phyloP scores from a whole-genome alignment of 2,888 invertebrate species.

The Platycheirus rosarum region DNA sequence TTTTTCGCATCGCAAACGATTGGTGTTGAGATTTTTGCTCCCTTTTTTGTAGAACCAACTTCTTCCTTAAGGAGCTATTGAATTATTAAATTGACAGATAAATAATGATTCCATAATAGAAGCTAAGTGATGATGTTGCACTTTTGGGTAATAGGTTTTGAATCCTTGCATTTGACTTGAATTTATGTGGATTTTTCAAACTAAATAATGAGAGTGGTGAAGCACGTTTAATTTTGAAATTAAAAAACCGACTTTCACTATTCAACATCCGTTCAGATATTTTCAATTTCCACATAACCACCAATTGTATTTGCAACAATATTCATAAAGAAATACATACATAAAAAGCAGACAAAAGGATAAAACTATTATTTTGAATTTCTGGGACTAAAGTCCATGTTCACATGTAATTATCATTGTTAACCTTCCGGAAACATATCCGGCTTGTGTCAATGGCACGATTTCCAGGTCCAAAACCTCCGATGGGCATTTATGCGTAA shows the following conservation, averaged over 20 bases:
- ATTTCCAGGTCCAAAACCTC: slow-evolving; percentile 21
- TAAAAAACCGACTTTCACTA: background rate
- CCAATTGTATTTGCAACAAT: slow-evolving; percentile 1
- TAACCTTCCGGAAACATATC: slow-evolving; percentile 52
- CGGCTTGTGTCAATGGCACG: slow-evolving; percentile 25
- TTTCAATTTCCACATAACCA: too few species aligned
- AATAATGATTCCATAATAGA: slow-evolving; percentile 4
- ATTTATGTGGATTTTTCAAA: too few species aligned
- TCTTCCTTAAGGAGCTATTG: slow-evolving; percentile 12
- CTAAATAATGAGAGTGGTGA: too few species aligned
- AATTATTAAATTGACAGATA: slow-evolving; percentile 21
- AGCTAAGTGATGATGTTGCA: background rate
- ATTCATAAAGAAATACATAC: slow-evolving; percentile 8
- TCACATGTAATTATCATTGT: slow-evolving; percentile 47
- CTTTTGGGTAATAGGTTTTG: background rate
- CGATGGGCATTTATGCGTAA: slow-evolving; percentile 40
- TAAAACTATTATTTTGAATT: slow-evolving; percentile 5
- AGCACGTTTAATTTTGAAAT: background rate
- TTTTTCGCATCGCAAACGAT: slow-evolving; percentile 41
- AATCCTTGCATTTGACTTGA: background rate
- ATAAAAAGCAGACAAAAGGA: slow-evolving; percentile 1
- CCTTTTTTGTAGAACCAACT: background rate
- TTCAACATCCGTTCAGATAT: too few species aligned
- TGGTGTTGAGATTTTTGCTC: slow-evolving; percentile 42
- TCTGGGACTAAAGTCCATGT: slow-evolving; percentile 25